These are phyloP conservation scores for Plotosus lineatus DNA, from an alignment of 2,113 vertebrate genomes.

Conservation along the genomic window DNA sequence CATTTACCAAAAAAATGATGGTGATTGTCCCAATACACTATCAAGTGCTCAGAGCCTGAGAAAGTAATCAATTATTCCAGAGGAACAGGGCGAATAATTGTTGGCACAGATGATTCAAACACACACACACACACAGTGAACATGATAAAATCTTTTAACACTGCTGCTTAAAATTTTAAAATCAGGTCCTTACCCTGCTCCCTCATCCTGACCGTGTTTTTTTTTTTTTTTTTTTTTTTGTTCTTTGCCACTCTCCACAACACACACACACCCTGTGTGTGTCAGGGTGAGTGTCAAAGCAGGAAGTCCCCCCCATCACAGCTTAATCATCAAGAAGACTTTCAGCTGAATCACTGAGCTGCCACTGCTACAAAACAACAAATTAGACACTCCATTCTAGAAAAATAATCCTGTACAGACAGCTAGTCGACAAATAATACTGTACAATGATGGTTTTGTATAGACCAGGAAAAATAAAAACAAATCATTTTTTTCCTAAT, in stretches of 20 bases:
- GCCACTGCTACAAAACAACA: not conserved
- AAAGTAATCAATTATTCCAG: conserved; percentile 20
- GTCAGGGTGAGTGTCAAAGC: not conserved
- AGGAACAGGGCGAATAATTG: not conserved
- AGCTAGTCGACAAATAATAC: no score
- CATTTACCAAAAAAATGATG: not conserved
- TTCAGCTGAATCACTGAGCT: conserved; percentile 7
- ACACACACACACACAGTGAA: not conserved
- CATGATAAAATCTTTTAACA: not conserved
- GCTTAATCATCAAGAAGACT: conserved; percentile 22
- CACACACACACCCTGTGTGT: not conserved
- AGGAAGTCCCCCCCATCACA: not conserved
- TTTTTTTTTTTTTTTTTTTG: not conserved
- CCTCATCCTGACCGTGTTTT: not conserved
- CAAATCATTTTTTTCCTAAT: not conserved
- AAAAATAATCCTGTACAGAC: no score
- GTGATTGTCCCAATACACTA: conserved; percentile 4
- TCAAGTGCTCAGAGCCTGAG: not conserved
- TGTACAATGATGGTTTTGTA: no score
- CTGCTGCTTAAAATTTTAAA: not conserved
- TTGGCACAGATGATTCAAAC: not conserved
- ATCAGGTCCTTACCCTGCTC: not conserved
- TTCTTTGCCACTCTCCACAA: not conserved
- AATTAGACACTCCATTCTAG: no score
- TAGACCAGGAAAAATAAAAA: no score